Evolutionary conservation across 2,797 vertebrate species (phyloP).

Genomic region (Lutjanus campechanus): DNA sequence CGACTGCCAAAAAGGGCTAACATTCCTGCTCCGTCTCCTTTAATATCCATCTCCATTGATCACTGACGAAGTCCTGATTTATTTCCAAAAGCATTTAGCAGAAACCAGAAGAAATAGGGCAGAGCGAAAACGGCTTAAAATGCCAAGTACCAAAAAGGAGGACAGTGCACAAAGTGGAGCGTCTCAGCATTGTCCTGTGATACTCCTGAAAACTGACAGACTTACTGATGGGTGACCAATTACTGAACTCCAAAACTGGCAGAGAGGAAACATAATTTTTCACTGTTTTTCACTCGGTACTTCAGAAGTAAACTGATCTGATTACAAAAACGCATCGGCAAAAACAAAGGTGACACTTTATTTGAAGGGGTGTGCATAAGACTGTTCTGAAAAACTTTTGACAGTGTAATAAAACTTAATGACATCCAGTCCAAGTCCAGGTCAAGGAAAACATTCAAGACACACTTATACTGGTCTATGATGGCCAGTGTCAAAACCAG

Average conservation of each 20-base stretch:
- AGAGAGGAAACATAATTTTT: neutral
- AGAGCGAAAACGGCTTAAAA: constrained; percentile 60
- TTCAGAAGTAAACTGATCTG: constrained; percentile 7
- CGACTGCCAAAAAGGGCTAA: constrained; percentile 76
- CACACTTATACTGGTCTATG: too few relatives aligned
- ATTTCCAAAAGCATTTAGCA: constrained; percentile 78
- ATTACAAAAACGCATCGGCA: constrained; percentile 23
- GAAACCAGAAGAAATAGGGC: constrained; percentile 66
- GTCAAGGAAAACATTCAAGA: too few relatives aligned
- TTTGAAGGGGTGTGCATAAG: too few relatives aligned
- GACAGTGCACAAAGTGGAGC: constrained; percentile 35
- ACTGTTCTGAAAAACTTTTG: too few relatives aligned
- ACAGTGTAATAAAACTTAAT: too few relatives aligned
- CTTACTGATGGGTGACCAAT: constrained; percentile 45
- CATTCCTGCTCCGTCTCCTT: constrained; percentile 73
- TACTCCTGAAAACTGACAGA: constrained; percentile 41
- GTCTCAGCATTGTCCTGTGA: constrained; percentile 25
- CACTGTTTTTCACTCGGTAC: neutral
- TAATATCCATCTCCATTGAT: constrained; percentile 82
- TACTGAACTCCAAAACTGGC: constrained; percentile 3
- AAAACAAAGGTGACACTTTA: neutral
- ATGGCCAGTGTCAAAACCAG: too few relatives aligned
- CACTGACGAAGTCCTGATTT: constrained; percentile 75
- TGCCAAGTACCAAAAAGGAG: constrained; percentile 44
- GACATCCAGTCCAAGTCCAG: too few relatives aligned